Evolutionary conservation across 2,888 invertebrate genomes (phyloP).

Genomic region (Rapana venosa): DNA sequence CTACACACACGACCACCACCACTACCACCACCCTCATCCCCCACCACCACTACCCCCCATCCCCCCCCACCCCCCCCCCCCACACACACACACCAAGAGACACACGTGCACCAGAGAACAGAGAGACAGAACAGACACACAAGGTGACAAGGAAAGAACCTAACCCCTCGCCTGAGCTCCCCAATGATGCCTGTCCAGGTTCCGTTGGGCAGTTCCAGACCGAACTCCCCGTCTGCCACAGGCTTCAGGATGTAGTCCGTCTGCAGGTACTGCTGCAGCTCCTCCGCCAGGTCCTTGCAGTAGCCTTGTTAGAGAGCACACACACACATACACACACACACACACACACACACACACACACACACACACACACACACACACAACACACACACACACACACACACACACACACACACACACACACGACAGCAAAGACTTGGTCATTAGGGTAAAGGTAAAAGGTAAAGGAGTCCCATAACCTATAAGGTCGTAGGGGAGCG

Average conservation of each 20-base stretch:
- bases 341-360: constrained; percentile 31
- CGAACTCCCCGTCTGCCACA: constrained; percentile 91
- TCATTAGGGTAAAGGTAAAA: too few species aligned
- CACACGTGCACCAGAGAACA: too few species aligned
- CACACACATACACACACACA: constrained; percentile 26
- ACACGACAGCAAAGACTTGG: background rate
- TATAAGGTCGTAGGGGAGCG: too few species aligned
- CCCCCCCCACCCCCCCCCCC: too few species aligned
- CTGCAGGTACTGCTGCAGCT: constrained; percentile 87
- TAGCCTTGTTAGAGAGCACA: constrained; percentile 82
- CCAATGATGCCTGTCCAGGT: constrained; percentile 77
- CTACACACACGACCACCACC: too few species aligned
- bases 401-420: constrained; percentile 4
- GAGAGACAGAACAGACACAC: background rate
- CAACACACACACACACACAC: background rate
- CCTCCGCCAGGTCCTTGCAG: constrained; percentile 92
- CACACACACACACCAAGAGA: too few species aligned
- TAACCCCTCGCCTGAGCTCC: constrained; percentile 67
- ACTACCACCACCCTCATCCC: too few species aligned
- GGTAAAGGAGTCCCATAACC: too few species aligned
- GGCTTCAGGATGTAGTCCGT: constrained; percentile 91
- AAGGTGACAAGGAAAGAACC: constrained; percentile 30
- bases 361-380: too few species aligned
- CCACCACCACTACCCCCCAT: too few species aligned
- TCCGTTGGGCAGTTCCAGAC: constrained; percentile 77